These are phyloP conservation scores for Xylota segnis DNA, from an alignment of 2,888 invertebrate genomes.

Conservation along the genomic window DNA sequence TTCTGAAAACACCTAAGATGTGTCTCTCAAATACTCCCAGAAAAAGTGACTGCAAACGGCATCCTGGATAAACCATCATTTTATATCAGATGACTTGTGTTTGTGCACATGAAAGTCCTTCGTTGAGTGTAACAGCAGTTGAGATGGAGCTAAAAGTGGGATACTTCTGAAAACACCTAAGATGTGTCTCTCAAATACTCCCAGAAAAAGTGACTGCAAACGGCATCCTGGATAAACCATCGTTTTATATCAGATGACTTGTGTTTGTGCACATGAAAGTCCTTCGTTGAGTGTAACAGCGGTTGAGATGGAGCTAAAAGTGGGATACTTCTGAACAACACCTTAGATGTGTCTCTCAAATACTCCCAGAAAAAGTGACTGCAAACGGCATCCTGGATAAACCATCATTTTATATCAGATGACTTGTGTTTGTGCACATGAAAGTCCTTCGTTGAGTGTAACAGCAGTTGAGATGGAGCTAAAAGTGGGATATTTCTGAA, in stretches of 20 bases:
- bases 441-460: background rate
- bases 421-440: background rate
- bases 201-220: background rate
- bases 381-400: conserved; percentile 1
- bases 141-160: background rate
- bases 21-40: conserved; percentile 17
- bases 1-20: background rate
- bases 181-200: conserved; percentile 3
- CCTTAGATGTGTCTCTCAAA: conserved; percentile 1
- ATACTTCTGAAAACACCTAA: background rate
- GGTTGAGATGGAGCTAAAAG: background rate
- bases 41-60: conserved; percentile 2
- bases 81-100: conserved; percentile 6
- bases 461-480: background rate
- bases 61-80: conserved; percentile 3
- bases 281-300: background rate
- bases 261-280: background rate
- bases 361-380: background rate
- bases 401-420: conserved; percentile 4
- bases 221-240: conserved; percentile 7
- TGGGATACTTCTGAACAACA: conserved; percentile 1
- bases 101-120: background rate
- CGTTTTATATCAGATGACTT: conserved; percentile 14
- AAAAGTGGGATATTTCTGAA: background rate
- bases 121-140: background rate